Evolutionary conservation across 2,113 vertebrate species (phyloP).

Genomic region (Amphilophus citrinellus): DNA sequence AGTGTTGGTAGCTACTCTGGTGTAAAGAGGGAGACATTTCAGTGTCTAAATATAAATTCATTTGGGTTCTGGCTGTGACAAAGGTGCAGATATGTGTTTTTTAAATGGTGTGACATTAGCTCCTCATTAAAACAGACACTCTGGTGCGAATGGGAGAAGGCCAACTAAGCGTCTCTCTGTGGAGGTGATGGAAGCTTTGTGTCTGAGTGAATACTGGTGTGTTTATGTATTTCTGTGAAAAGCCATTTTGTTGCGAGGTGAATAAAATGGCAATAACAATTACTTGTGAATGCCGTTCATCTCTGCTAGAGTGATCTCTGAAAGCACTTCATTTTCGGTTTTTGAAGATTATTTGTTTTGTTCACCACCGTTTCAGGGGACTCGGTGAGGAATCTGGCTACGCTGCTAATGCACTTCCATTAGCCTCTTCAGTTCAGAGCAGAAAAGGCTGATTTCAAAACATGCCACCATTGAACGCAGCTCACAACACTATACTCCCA

Average conservation of each 20-base stretch:
- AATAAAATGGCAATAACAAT: conserved; percentile 29
- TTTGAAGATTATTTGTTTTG: not conserved
- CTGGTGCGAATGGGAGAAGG: not conserved
- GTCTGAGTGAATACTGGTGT: not conserved
- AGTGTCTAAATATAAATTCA: conserved; percentile 32
- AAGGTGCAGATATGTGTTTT: conserved; percentile 25
- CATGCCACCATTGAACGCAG: not conserved
- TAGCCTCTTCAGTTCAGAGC: not conserved
- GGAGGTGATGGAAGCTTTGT: conserved; percentile 14
- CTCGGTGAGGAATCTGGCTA: not conserved
- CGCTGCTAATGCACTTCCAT: not conserved
- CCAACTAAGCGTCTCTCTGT: conserved; percentile 1
- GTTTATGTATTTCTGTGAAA: not conserved
- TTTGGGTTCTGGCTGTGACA: not conserved
- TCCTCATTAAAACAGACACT: conserved; percentile 24
- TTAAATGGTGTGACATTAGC: conserved; percentile 26
- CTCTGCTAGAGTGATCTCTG: not conserved
- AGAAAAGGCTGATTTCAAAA: not conserved
- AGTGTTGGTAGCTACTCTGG: not conserved
- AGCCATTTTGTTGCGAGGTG: conserved; percentile 15
- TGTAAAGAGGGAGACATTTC: not conserved
- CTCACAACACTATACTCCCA: not conserved
- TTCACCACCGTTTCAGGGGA: not conserved
- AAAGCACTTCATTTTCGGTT: conserved; percentile 9
- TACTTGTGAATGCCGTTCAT: conserved; percentile 16